These are phyloP conservation scores for Cassiopea xamachana DNA, from an alignment of 30 jellyfish, hydroid and myxozoan species.

Conservation along the genomic window DNA sequence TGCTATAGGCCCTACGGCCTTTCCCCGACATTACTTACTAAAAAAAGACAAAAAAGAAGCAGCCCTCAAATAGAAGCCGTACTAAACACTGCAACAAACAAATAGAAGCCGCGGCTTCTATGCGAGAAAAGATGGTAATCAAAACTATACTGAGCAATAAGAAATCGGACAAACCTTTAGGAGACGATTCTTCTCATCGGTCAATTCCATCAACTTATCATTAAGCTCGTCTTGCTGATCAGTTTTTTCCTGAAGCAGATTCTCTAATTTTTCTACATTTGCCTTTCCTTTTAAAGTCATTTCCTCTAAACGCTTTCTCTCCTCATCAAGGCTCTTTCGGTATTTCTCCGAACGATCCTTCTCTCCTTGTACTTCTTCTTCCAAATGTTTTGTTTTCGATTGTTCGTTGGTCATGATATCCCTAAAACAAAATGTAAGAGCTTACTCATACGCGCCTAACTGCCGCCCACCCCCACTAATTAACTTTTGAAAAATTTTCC, in stretches of 20 bases:
- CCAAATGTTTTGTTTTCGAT: conserved; percentile 9
- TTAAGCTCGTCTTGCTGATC: conserved; percentile 24
- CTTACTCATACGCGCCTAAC: neutral
- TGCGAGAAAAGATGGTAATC: too few relatives aligned
- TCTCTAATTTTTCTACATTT: conserved; percentile 40
- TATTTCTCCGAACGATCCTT: conserved; percentile 17
- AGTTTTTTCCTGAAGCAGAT: conserved; percentile 31
- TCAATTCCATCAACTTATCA: conserved; percentile 2
- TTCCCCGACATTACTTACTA: too few relatives aligned
- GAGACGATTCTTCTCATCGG: conserved; percentile 47
- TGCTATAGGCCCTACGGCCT: too few relatives aligned
- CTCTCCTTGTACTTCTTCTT: conserved; percentile 20
- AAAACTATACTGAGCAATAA: neutral
- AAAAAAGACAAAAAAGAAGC: too few relatives aligned
- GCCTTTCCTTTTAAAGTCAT: conserved; percentile 4
- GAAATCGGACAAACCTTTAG: conserved; percentile 29
- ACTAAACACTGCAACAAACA: neutral
- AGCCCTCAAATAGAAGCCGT: too few relatives aligned
- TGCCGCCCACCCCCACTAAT: too few relatives aligned
- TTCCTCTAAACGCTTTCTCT: conserved; percentile 39
- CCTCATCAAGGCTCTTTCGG: conserved; percentile 29
- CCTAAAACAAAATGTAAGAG: neutral
- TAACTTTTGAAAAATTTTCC: too few relatives aligned
- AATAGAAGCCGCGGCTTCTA: neutral
- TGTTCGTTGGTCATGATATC: conserved; percentile 32